phyloP scores from a whole-genome alignment of 2,113 vertebrate genomes.

The Protobothrops flavoviridis region DNA sequence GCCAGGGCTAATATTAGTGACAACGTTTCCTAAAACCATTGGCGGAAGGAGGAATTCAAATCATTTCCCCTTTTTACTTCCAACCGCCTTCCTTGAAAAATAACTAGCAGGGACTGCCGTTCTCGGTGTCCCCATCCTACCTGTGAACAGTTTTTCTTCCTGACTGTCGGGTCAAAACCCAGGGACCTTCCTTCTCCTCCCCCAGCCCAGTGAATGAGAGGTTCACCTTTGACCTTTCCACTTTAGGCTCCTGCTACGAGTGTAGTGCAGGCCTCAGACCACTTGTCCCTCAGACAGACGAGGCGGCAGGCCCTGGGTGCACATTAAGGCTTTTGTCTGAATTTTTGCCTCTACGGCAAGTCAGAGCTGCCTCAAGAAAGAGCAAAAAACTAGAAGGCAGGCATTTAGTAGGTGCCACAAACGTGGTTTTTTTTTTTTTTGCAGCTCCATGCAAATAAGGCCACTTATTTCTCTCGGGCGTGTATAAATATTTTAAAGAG shows the following conservation, averaged over 20 bases:
- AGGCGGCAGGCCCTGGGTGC: no score
- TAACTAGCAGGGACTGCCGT: conserved; percentile 29
- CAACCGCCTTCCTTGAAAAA: conserved; percentile 40
- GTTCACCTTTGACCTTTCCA: conserved; percentile 29
- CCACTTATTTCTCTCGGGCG: conserved; percentile 4
- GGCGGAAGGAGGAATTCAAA: conserved; percentile 54
- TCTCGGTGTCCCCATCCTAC: conserved; percentile 32
- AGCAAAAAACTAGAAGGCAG: conserved; percentile 11
- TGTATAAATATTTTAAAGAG: conserved; percentile 37
- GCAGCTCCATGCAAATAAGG: conserved; percentile 48
- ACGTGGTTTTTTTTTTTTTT: background rate
- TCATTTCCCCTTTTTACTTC: conserved; percentile 22
- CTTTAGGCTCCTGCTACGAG: conserved; percentile 21
- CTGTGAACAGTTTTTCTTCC: conserved; percentile 25
- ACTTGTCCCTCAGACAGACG: background rate
- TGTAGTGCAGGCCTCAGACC: conserved; percentile 11
- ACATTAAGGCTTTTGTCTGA: background rate
- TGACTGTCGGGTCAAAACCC: conserved; percentile 29
- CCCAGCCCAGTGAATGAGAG: conserved; percentile 15
- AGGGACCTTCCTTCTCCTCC: conserved; percentile 31
- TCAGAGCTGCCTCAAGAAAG: conserved; percentile 23
- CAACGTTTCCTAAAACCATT: conserved; percentile 44
- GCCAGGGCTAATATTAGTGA: conserved; percentile 42
- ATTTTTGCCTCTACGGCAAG: conserved; percentile 24
- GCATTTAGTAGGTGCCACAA: conserved; percentile 48